A percentile compares a stretch with the other conserved stretches of the same genome.
Conservation (phyloP, 2,888 invertebrate species). For the Agrochola macilenta region DNA sequence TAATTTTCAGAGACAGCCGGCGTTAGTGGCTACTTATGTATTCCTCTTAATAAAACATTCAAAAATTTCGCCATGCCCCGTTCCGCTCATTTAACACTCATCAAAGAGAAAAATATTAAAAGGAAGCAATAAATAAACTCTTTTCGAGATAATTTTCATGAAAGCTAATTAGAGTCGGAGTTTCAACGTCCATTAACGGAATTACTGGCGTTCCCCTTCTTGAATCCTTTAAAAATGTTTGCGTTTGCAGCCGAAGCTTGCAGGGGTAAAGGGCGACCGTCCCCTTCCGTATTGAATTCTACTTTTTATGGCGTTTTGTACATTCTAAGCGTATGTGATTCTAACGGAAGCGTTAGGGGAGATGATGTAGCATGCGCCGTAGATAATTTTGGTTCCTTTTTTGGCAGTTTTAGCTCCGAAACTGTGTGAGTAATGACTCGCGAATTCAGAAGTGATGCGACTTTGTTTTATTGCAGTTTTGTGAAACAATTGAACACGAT, state of each 20-base stretch:
- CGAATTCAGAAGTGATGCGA: background rate
- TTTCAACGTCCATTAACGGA: constrained; percentile 78
- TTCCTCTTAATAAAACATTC: constrained; percentile 1
- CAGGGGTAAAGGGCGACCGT: constrained; percentile 47
- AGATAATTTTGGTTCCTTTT: constrained; percentile 18
- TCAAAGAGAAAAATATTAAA: constrained; percentile 50
- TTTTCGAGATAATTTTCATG: constrained; percentile 65
- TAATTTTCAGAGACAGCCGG: background rate
- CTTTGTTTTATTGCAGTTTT: background rate
- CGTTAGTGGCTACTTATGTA: background rate
- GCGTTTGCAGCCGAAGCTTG: constrained; percentile 28
- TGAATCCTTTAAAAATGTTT: constrained; percentile 72
- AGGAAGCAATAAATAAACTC: constrained; percentile 68
- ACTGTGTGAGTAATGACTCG: background rate
- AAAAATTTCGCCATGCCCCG: constrained; percentile 2
- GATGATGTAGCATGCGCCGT: constrained; percentile 9
- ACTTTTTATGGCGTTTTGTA: constrained; percentile 56
- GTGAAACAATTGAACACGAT: background rate
- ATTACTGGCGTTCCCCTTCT: constrained; percentile 67
- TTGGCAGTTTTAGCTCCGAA: background rate
- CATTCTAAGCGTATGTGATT: constrained; percentile 36
- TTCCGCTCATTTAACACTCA: constrained; percentile 33
- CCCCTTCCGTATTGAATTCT: constrained; percentile 48
- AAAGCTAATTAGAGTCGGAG: constrained; percentile 75
- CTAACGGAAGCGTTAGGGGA: constrained; percentile 41